Evolutionary conservation across 2,888 invertebrate genomes (phyloP).

Genomic region (Melikaiella ostensackeni): DNA sequence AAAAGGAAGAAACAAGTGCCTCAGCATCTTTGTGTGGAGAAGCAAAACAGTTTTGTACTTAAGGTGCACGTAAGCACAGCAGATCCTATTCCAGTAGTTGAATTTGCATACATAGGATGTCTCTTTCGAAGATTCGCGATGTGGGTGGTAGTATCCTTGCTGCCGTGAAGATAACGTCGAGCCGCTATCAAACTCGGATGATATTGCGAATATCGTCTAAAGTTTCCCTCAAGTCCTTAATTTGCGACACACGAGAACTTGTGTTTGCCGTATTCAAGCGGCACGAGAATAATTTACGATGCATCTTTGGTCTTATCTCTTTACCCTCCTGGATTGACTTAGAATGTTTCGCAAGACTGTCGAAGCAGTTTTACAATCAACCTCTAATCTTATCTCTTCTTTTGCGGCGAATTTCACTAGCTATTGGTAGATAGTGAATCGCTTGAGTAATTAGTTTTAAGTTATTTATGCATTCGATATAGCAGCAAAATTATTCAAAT

Average conservation of each 20-base stretch:
- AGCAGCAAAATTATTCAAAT: too few relatives aligned
- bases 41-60: constrained; percentile 41
- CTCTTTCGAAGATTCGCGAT: constrained; percentile 39
- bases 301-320: constrained; percentile 38
- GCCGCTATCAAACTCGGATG: constrained; percentile 39
- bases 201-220: constrained; percentile 38
- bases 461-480: background rate
- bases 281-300: constrained; percentile 27
- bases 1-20: constrained; percentile 32
- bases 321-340: constrained; percentile 29
- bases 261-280: constrained; percentile 32
- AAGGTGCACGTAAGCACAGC: constrained; percentile 22
- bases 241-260: constrained; percentile 39
- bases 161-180: constrained; percentile 32
- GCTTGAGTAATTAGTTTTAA: background rate
- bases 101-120: constrained; percentile 40
- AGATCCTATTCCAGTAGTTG: constrained; percentile 29
- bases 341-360: constrained; percentile 2
- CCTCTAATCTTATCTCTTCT: background rate
- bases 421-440: background rate
- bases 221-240: constrained; percentile 38
- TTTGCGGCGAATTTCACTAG: background rate
- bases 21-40: constrained; percentile 32
- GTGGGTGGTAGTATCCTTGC: constrained; percentile 22
- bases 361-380: constrained; percentile 28